Evolutionary conservation across 2,888 invertebrate species (phyloP).

Genomic region (Pollenia amentaria): DNA sequence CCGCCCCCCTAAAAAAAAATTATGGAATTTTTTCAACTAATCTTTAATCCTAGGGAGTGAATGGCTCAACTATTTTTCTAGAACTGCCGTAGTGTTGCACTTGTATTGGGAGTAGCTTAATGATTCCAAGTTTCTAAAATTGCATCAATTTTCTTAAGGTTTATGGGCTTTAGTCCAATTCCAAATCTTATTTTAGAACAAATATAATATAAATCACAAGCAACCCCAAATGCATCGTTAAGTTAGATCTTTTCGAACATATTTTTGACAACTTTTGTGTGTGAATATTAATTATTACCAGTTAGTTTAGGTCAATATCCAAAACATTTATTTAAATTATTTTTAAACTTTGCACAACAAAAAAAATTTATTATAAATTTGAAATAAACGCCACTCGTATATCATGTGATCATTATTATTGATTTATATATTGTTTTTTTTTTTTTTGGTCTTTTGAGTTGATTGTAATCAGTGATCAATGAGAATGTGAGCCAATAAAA

Average conservation of each 20-base stretch:
- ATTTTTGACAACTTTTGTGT: background rate
- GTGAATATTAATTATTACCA: slow-evolving; percentile 16
- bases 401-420: slow-evolving; percentile 71
- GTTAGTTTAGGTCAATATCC: slow-evolving; percentile 32
- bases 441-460: slow-evolving; percentile 33
- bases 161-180: too few relatives aligned
- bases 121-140: too few relatives aligned
- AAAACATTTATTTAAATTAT: slow-evolving; percentile 42
- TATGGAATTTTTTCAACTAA: too few relatives aligned
- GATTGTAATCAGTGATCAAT: slow-evolving; percentile 72
- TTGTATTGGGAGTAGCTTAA: too few relatives aligned
- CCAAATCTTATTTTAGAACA: background rate
- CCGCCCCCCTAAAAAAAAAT: too few relatives aligned
- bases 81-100: too few relatives aligned
- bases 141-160: too few relatives aligned
- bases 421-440: slow-evolving; percentile 57
- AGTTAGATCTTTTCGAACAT: background rate
- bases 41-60: too few relatives aligned
- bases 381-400: slow-evolving; percentile 62
- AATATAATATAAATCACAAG: slow-evolving; percentile 4
- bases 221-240: background rate
- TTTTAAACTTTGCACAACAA: slow-evolving; percentile 28
- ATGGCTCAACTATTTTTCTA: too few relatives aligned
- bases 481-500: slow-evolving; percentile 71
- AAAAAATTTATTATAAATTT: slow-evolving; percentile 51